A percentile compares a stretch with the other conserved stretches of the same genome.
These are phyloP conservation scores for Lasioglossum figueresi DNA, from an alignment of 2,888 invertebrate genomes.

Conservation along the genomic window DNA sequence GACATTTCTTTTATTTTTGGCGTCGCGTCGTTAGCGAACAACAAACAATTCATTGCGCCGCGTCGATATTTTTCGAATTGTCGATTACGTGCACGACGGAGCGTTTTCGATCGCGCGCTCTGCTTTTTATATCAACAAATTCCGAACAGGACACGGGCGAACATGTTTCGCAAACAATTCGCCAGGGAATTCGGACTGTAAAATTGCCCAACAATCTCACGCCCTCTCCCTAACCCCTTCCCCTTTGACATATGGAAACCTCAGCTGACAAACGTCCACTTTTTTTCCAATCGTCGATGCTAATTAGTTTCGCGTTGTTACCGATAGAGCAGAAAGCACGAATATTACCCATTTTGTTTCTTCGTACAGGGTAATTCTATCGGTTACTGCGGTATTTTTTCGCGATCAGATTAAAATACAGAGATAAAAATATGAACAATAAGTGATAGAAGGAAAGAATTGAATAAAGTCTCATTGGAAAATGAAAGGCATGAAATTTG, in stretches of 20 bases:
- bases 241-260: neutral
- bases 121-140: conserved; percentile 22
- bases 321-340: neutral
- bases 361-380: too few relatives aligned
- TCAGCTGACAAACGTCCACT: neutral
- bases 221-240: neutral
- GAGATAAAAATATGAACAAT: too few relatives aligned
- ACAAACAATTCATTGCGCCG: conserved; percentile 26
- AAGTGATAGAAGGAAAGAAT: too few relatives aligned
- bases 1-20: conserved; percentile 4
- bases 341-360: neutral
- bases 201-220: neutral
- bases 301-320: neutral
- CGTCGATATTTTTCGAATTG: conserved; percentile 39
- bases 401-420: too few relatives aligned
- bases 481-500: too few relatives aligned
- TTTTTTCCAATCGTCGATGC: neutral
- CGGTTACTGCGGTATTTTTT: too few relatives aligned
- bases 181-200: conserved; percentile 2
- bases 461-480: too few relatives aligned
- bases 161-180: conserved; percentile 17
- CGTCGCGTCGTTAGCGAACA: conserved; percentile 22
- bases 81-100: conserved; percentile 25
- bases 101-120: conserved; percentile 14
- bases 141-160: neutral